phyloP scores from a whole-genome alignment of 2,888 invertebrate genomes.

The Agonopterix arenella region DNA sequence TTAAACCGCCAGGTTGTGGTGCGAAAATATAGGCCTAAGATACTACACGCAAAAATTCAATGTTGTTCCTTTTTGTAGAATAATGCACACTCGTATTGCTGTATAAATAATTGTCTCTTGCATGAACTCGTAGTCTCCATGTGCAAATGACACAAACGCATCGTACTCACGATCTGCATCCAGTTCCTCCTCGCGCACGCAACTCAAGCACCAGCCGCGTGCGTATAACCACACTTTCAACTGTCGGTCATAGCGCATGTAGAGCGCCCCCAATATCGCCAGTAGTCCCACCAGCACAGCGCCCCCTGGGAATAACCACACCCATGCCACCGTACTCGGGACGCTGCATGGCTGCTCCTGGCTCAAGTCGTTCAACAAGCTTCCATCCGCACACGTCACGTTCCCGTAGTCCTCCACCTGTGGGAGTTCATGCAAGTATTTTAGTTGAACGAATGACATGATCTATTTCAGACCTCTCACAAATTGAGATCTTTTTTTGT shows the following conservation, averaged over 20 bases:
- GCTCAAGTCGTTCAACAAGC: neutral
- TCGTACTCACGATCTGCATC: slow-evolving; percentile 73
- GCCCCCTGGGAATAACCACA: neutral
- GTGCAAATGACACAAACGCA: slow-evolving; percentile 88
- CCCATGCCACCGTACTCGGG: too few relatives aligned
- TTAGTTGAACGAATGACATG: too few relatives aligned
- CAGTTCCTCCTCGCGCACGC: slow-evolving; percentile 14
- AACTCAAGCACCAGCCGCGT: slow-evolving; percentile 11
- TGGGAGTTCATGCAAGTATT: too few relatives aligned
- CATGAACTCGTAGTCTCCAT: slow-evolving; percentile 84
- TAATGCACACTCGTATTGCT: too few relatives aligned
- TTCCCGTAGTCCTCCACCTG: neutral
- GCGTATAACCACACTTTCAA: slow-evolving; percentile 21
- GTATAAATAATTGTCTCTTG: too few relatives aligned
- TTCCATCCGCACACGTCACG: neutral
- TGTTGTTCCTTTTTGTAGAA: too few relatives aligned
- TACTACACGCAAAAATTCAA: too few relatives aligned
- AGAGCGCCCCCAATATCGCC: neutral
- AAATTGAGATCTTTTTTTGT: slow-evolving; percentile 6
- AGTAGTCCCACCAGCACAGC: slow-evolving; percentile 12
- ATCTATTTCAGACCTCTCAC: too few relatives aligned
- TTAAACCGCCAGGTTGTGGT: too few relatives aligned
- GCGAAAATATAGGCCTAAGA: too few relatives aligned
- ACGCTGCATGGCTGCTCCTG: too few relatives aligned
- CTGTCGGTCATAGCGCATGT: slow-evolving; percentile 17